phyloP scores from a whole-genome alignment of 2,113 vertebrate genomes.

The Engraulis encrasicolus region DNA sequence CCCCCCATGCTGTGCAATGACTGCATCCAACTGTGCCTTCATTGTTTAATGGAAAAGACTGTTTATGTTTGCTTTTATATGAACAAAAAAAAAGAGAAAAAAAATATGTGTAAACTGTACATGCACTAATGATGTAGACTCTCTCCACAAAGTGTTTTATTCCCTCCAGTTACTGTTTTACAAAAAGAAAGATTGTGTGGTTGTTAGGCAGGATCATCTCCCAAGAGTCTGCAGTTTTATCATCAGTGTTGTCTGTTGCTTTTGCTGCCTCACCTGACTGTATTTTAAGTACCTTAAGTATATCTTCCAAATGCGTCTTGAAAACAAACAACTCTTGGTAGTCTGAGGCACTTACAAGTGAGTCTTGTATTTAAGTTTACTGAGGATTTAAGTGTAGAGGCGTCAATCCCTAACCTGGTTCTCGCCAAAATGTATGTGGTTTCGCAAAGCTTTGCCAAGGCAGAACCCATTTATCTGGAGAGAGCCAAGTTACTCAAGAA shows the following conservation, averaged over 20 bases:
- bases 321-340: neutral
- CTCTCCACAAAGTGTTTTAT: slow-evolving; percentile 1
- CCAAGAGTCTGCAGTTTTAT: neutral
- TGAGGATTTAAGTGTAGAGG: no score
- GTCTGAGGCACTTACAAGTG: neutral
- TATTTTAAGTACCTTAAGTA: neutral
- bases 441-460: no score
- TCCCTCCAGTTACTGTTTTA: slow-evolving; percentile 11
- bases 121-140: slow-evolving; percentile 9
- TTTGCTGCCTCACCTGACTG: slow-evolving; percentile 1
- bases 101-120: neutral
- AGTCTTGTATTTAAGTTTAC: neutral
- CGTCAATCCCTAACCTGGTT: no score
- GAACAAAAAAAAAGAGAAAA: no score
- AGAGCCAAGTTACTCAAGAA: no score
- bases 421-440: no score
- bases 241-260: neutral
- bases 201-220: neutral
- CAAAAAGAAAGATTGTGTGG: neutral
- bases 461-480: no score
- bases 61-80: slow-evolving; percentile 5
- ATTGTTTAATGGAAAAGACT: slow-evolving; percentile 18
- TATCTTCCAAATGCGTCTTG: neutral
- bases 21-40: slow-evolving; percentile 20
- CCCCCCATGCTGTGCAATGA: slow-evolving; percentile 10